Conservation (phyloP, 2,888 invertebrate genomes). For the Candidula unifasciata region DNA sequence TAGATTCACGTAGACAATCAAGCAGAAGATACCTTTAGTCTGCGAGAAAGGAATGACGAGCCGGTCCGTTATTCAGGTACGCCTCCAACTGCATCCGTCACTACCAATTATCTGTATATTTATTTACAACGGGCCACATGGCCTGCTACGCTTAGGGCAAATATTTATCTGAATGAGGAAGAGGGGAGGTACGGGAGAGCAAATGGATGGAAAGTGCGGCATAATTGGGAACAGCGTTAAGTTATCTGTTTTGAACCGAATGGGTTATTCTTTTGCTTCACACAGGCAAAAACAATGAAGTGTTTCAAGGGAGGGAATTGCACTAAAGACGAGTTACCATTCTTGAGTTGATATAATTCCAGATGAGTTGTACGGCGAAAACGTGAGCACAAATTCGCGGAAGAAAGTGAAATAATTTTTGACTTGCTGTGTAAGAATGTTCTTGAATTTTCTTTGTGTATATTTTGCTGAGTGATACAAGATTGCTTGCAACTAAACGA, state of each 20-base stretch:
- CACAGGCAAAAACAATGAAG: background rate
- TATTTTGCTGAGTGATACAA: no score
- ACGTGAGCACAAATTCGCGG: no score
- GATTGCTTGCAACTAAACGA: no score
- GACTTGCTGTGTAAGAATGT: no score
- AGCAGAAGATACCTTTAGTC: no score
- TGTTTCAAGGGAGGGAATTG: background rate
- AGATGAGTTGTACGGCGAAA: background rate
- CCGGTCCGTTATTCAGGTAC: background rate
- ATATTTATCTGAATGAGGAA: background rate
- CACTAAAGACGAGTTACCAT: background rate
- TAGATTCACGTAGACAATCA: no score
- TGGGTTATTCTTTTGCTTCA: background rate
- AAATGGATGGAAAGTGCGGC: background rate
- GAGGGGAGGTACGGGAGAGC: background rate
- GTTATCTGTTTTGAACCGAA: background rate
- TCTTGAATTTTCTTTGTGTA: no score
- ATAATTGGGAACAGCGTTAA: background rate
- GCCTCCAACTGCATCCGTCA: background rate
- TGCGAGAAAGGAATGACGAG: background rate
- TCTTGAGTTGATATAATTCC: background rate
- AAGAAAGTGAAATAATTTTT: no score
- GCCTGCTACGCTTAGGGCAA: no score
- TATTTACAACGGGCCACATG: background rate
- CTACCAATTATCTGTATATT: slow-evolving; percentile 12